phyloP scores from a whole-genome alignment of 2,888 invertebrate genomes.

The Hoplodrina ambigua region DNA sequence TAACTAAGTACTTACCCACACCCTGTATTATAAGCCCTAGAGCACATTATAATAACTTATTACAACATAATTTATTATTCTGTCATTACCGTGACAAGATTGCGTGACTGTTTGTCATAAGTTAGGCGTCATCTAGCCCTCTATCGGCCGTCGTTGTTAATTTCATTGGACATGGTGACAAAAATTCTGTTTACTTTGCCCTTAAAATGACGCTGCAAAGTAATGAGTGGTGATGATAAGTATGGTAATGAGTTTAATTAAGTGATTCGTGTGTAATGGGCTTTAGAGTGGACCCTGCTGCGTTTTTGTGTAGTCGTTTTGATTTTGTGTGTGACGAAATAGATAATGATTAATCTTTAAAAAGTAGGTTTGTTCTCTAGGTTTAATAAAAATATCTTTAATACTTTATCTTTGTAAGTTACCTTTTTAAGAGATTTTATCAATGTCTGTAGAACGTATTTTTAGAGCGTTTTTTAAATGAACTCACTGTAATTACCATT shows the following conservation, averaged over 20 bases:
- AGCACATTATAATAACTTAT: conserved; percentile 89
- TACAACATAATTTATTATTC: conserved; percentile 90
- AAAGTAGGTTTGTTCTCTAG: not conserved
- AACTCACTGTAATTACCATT: too few relatives aligned
- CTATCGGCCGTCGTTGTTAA: conserved; percentile 77
- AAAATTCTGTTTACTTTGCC: conserved; percentile 88
- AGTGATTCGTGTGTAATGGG: conserved; percentile 75
- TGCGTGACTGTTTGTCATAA: conserved; percentile 87
- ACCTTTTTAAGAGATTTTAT: too few relatives aligned
- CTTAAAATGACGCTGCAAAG: conserved; percentile 79
- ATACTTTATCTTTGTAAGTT: too few relatives aligned
- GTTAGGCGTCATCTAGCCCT: conserved; percentile 79
- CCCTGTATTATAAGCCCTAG: conserved; percentile 81
- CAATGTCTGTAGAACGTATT: too few relatives aligned
- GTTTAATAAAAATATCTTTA: too few relatives aligned
- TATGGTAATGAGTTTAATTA: conserved; percentile 84
- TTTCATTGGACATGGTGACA: conserved; percentile 89
- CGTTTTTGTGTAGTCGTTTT: conserved; percentile 63
- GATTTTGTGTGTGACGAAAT: conserved; percentile 23
- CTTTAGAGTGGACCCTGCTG: conserved; percentile 82
- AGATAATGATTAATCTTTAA: not conserved
- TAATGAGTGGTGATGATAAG: conserved; percentile 75
- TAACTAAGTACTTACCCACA: conserved; percentile 82
- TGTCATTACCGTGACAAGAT: conserved; percentile 88
- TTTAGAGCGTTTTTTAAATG: too few relatives aligned